Conservation (phyloP, 30 jellyfish, hydroid and myxozoan genomes). For the Hydractinia symbiolongicarpus region DNA sequence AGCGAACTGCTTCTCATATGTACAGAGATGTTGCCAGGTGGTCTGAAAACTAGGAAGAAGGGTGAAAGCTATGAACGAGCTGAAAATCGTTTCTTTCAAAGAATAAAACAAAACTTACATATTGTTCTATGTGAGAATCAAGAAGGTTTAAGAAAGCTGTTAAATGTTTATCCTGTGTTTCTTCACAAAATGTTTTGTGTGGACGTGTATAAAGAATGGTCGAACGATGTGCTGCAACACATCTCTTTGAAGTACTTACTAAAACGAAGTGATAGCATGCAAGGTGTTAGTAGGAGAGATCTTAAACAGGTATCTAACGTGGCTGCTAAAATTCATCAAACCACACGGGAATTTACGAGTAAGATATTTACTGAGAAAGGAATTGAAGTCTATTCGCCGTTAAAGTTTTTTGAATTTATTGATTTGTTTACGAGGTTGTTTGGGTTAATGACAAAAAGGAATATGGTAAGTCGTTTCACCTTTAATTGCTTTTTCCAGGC, state of each 20-base stretch:
- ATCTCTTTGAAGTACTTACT: conserved; percentile 49
- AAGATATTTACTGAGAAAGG: not conserved
- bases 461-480: not conserved
- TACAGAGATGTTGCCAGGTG: conserved; percentile 58
- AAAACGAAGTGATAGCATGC: not conserved
- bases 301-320: not conserved
- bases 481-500: no score
- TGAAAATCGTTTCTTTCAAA: conserved; percentile 48
- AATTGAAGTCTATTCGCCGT: conserved; percentile 27
- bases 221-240: conserved; percentile 23
- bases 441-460: not conserved
- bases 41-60: conserved; percentile 45
- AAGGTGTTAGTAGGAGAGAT: not conserved
- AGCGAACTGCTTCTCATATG: conserved; percentile 44
- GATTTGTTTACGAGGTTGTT: conserved; percentile 24
- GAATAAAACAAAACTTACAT: conserved; percentile 51
- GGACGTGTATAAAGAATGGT: conserved; percentile 42
- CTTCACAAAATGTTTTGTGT: conserved; percentile 36
- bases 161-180: conserved; percentile 23
- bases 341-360: not conserved
- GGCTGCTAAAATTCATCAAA: not conserved
- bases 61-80: conserved; percentile 47
- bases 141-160: conserved; percentile 12
- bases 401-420: conserved; percentile 50
- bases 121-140: conserved; percentile 39